A percentile compares a stretch with the other conserved stretches of the same genome.
Evolutionary conservation across 2,797 vertebrate genomes (phyloP).

Genomic region (Ptychadena robeensis): DNA sequence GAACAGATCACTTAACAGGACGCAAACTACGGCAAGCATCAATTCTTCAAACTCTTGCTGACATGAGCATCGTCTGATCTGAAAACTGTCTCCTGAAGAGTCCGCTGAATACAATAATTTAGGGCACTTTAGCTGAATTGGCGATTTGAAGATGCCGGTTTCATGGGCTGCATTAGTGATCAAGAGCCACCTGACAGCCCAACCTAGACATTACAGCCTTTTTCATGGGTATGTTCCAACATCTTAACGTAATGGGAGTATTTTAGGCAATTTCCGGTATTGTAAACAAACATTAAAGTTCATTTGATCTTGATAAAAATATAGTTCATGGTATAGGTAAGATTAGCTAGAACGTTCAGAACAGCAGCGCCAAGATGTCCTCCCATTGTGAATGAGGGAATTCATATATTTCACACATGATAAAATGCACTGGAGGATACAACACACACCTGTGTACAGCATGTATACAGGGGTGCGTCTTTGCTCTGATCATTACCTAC

Average conservation of each 20-base stretch:
- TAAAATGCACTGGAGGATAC: too few relatives aligned
- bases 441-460: too few relatives aligned
- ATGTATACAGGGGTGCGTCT: too few relatives aligned
- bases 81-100: slow-evolving; percentile 3
- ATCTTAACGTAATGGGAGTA: background rate
- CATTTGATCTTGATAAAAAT: too few relatives aligned
- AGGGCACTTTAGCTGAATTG: slow-evolving; percentile 40
- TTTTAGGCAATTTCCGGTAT: background rate
- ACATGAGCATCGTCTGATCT: background rate
- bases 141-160: slow-evolving; percentile 18
- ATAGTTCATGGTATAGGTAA: too few relatives aligned
- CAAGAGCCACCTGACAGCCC: background rate
- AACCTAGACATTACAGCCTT: background rate
- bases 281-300: background rate
- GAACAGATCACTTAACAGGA: slow-evolving; percentile 24
- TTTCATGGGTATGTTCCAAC: background rate
- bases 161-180: background rate
- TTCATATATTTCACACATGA: too few relatives aligned
- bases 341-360: too few relatives aligned
- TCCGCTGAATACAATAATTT: slow-evolving; percentile 31
- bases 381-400: too few relatives aligned
- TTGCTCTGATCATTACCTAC: too few relatives aligned
- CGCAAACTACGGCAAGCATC: slow-evolving; percentile 7
- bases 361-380: too few relatives aligned
- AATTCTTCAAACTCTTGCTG: slow-evolving; percentile 16